phyloP scores from a whole-genome alignment of 2,888 invertebrate species.

The Trypoxylon attenuatum region DNA sequence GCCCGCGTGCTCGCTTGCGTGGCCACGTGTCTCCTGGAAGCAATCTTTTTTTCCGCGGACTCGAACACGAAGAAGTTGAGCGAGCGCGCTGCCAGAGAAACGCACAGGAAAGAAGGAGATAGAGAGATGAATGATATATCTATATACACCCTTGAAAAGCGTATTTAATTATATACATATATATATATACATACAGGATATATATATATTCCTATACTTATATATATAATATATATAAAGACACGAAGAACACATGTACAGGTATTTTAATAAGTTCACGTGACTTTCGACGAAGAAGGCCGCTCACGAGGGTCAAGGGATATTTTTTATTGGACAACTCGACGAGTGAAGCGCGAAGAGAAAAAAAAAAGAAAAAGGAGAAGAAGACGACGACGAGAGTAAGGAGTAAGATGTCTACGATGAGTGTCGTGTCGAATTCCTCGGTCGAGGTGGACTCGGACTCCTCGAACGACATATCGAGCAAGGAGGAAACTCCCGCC shows the following conservation, averaged over 20 bases:
- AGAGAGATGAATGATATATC: conserved; percentile 40
- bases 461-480: conserved; percentile 68
- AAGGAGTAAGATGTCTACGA: conserved; percentile 66
- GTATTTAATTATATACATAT: conserved; percentile 57
- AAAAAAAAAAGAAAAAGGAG: conserved; percentile 14
- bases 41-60: not conserved
- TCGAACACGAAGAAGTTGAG: not conserved
- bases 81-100: conserved; percentile 26
- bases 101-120: conserved; percentile 22
- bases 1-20: too few relatives aligned
- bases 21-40: too few relatives aligned
- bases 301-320: conserved; percentile 3
- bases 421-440: conserved; percentile 72
- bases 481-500: conserved; percentile 61
- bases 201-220: not conserved
- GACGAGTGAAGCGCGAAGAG: conserved; percentile 1
- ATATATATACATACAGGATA: conserved; percentile 54
- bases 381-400: conserved; percentile 20
- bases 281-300: conserved; percentile 5
- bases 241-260: conserved; percentile 53
- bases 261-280: conserved; percentile 53
- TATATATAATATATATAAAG: not conserved
- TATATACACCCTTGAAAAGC: conserved; percentile 51
- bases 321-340: not conserved
- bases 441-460: conserved; percentile 73